Conservation (phyloP, 2,113 vertebrate species). For the Podarcis muralis region DNA sequence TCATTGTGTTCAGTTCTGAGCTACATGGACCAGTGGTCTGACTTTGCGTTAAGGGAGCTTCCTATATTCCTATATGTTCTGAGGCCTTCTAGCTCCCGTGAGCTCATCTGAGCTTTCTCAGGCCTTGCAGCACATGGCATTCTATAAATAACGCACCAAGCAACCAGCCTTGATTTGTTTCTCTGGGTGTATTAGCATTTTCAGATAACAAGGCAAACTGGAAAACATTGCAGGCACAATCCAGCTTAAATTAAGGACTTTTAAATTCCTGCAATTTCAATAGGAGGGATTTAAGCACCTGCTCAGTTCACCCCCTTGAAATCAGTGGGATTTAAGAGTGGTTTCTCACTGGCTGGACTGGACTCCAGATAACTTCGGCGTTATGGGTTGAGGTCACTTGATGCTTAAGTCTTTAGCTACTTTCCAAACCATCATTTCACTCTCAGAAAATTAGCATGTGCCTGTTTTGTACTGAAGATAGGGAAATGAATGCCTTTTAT, state of each 20-base stretch:
- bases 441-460: slow-evolving; percentile 20
- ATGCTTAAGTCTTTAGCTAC: slow-evolving; percentile 15
- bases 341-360: not conserved
- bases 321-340: not conserved
- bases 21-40: too few relatives aligned
- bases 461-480: slow-evolving; percentile 18
- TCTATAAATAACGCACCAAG: not conserved
- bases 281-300: not conserved
- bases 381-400: slow-evolving; percentile 30
- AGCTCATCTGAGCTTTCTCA: not conserved
- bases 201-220: not conserved
- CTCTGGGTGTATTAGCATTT: slow-evolving; percentile 25
- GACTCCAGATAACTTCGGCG: not conserved
- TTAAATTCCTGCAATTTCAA: not conserved
- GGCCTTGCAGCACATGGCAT: not conserved
- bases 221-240: not conserved
- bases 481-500: slow-evolving; percentile 33
- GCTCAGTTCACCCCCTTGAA: not conserved
- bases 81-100: not conserved
- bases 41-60: too few relatives aligned
- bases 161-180: slow-evolving; percentile 15
- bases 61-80: too few relatives aligned
- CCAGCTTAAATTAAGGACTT: not conserved
- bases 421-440: not conserved
- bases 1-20: too few relatives aligned